Conservation (phyloP, 2,888 invertebrate genomes). For the Andrena marginata region DNA sequence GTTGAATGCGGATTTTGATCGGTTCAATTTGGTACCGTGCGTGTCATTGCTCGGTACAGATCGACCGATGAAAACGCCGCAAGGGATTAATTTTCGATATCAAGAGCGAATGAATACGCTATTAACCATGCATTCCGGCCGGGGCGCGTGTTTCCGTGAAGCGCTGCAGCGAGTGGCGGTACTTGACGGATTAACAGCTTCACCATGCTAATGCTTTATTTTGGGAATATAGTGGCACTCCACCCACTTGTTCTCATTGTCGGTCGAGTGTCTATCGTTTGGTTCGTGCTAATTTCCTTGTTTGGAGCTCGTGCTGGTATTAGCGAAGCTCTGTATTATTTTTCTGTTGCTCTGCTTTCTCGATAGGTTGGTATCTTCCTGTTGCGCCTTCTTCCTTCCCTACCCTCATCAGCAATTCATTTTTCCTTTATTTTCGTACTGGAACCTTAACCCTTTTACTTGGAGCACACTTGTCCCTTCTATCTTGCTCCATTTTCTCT, state of each 20-base stretch:
- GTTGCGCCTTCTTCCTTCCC: background rate
- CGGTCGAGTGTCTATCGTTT: no score
- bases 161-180: background rate
- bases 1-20: no score
- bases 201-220: background rate
- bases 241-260: background rate
- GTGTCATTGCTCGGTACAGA: background rate
- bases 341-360: background rate
- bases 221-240: background rate
- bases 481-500: background rate
- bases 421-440: background rate
- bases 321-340: background rate
- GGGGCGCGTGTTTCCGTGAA: constrained; percentile 36
- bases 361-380: background rate
- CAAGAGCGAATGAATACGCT: constrained; percentile 19
- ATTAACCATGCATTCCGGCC: constrained; percentile 34
- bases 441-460: background rate
- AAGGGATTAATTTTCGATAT: background rate
- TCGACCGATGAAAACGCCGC: background rate
- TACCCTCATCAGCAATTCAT: background rate
- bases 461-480: background rate
- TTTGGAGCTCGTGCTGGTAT: background rate
- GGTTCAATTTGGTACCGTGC: no score
- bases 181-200: background rate
- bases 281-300: background rate